phyloP scores from a whole-genome alignment of 2,113 vertebrate species.

The Forbesichthys papilliferus region DNA sequence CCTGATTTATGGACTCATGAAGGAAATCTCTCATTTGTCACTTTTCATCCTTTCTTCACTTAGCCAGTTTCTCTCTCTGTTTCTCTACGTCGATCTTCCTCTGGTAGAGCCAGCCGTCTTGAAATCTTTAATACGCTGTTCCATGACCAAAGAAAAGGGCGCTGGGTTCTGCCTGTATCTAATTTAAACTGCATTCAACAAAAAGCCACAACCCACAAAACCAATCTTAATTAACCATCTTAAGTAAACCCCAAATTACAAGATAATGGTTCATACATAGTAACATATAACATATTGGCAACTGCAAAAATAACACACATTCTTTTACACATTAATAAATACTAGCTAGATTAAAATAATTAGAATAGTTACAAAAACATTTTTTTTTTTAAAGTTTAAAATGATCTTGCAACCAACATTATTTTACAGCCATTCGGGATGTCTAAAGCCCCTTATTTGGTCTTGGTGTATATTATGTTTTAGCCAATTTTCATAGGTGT shows the following conservation, averaged over 20 bases:
- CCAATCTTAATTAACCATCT: too few relatives aligned
- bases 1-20: conserved; percentile 67
- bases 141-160: conserved; percentile 15
- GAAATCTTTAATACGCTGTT: conserved; percentile 28
- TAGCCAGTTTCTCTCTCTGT: conserved; percentile 16
- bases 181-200: conserved; percentile 38
- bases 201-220: conserved; percentile 17
- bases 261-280: too few relatives aligned
- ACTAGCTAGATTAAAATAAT: too few relatives aligned
- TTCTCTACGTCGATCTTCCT: conserved; percentile 18
- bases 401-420: too few relatives aligned
- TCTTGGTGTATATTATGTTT: conserved; percentile 37
- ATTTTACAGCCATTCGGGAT: too few relatives aligned
- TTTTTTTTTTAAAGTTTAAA: too few relatives aligned
- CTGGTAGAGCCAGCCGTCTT: conserved; percentile 32
- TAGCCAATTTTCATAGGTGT: conserved; percentile 41
- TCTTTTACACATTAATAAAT: too few relatives aligned
- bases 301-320: too few relatives aligned
- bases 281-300: too few relatives aligned
- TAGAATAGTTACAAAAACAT: too few relatives aligned
- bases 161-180: conserved; percentile 18
- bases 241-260: too few relatives aligned
- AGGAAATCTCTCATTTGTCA: conserved; percentile 78
- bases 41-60: conserved; percentile 64
- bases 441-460: background rate